Evolutionary conservation across 2,113 vertebrate genomes (phyloP), one percentile per base, ranked within the genome.

Genomic region (Odontophorus gujanensis): DNA sequence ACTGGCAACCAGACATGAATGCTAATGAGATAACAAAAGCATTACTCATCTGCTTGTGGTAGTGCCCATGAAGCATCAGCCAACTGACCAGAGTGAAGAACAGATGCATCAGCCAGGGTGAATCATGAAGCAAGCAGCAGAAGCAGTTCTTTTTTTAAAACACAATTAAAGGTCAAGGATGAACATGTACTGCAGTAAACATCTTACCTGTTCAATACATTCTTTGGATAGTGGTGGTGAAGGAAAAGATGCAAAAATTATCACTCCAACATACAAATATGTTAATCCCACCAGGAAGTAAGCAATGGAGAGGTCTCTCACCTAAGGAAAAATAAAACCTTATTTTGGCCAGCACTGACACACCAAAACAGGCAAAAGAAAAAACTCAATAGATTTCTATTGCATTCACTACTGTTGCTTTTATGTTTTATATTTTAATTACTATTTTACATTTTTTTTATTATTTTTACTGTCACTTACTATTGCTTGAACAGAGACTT

Each of bases 261-360:
- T 89, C 79, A 99, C 95, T 43, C 99, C 99, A 11, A 99, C 98
- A 68, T 99, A 99, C 4, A 99, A 95, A 42, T 99, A 99, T 1
- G 99, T 99, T 83, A 99, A 77, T 13, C 98, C 99, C 45, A 99
- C 99, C 47, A 99, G 97, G 58, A 99, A 96, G 81, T 99, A 99
- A 3, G 99, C 99, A 96, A 99, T 87, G 20, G 99, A 99, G 63
- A 99, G 97, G 94, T 99, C 99, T 91, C 99, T 98, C 32, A 99
- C 98, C 99, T 99, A 90, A 26, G 95, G 93, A 92, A 34, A 96
- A 34, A 93, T 1, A 87, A 69, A 59, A 66, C 24, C 47, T 92
- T 82, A 66, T 51, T 93, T 82, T 74, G 18, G 13, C 11, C 25
- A 91, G 16, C 67, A 69, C 16, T 85, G 68, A 73, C 30, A 81